Evolutionary conservation across 2,888 invertebrate species (phyloP).

Genomic region (Saturnia japonica): DNA sequence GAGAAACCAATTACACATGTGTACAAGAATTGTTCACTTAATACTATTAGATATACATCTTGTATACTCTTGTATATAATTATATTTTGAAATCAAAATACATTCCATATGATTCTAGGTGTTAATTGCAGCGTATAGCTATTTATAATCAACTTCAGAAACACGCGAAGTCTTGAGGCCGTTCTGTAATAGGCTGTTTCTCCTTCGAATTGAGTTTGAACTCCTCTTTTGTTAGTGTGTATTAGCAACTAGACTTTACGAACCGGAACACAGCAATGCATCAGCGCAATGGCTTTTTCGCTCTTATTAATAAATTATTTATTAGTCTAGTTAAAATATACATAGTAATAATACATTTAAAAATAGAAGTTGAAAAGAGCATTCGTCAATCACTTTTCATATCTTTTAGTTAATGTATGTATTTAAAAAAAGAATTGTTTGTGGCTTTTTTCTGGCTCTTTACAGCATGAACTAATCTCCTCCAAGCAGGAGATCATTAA

Average conservation of each 20-base stretch:
- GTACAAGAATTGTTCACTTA: too few species aligned
- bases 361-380: neutral
- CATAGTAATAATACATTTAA: neutral
- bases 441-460: slow-evolving; percentile 28
- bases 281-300: neutral
- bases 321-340: neutral
- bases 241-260: too few species aligned
- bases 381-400: too few species aligned
- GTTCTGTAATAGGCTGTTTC: neutral
- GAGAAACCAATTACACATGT: too few species aligned
- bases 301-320: neutral
- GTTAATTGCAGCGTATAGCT: neutral
- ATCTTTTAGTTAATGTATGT: too few species aligned
- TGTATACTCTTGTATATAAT: too few species aligned
- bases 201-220: neutral
- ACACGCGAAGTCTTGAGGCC: too few species aligned
- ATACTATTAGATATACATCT: too few species aligned
- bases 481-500: slow-evolving; percentile 70
- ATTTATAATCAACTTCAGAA: neutral
- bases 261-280: too few species aligned
- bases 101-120: neutral
- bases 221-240: too few species aligned
- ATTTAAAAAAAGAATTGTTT: slow-evolving; percentile 17
- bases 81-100: too few species aligned
- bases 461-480: slow-evolving; percentile 44